Conservation (phyloP, 2,797 vertebrate species). For the Mycteria americana region DNA sequence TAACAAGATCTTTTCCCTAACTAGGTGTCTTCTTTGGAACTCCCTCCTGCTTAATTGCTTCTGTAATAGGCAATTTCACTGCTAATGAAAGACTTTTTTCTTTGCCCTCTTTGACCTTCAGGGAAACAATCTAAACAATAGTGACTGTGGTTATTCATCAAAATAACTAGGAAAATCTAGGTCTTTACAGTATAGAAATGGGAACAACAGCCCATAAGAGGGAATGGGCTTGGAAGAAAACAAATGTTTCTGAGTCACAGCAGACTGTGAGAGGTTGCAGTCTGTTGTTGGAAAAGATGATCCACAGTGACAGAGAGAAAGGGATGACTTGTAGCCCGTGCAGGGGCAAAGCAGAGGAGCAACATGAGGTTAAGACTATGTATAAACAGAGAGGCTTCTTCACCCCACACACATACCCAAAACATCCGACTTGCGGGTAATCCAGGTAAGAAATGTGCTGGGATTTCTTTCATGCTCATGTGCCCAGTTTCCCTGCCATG, state of each 20-base stretch:
- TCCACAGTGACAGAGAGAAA: background rate
- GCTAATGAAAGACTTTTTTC: background rate
- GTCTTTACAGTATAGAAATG: background rate
- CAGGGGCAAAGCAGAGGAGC: background rate
- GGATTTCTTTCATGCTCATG: background rate
- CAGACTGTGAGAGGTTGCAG: background rate
- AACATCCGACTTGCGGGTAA: background rate
- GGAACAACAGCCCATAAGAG: background rate
- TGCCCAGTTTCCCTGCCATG: background rate
- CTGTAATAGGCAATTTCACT: background rate
- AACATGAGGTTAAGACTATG: background rate
- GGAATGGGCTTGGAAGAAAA: background rate
- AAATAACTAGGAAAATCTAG: background rate
- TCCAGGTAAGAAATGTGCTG: background rate
- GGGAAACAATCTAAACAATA: background rate
- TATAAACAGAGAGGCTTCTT: background rate
- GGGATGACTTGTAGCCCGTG: accelerated
- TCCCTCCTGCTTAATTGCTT: background rate
- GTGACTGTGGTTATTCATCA: background rate
- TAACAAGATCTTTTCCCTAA: background rate
- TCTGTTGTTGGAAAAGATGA: background rate
- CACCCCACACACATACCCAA: accelerated
- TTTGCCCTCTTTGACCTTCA: background rate
- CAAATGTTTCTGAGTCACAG: background rate
- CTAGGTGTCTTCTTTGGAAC: background rate